phyloP scores from a whole-genome alignment of 2,797 vertebrate genomes.

The Paguma larvata region DNA sequence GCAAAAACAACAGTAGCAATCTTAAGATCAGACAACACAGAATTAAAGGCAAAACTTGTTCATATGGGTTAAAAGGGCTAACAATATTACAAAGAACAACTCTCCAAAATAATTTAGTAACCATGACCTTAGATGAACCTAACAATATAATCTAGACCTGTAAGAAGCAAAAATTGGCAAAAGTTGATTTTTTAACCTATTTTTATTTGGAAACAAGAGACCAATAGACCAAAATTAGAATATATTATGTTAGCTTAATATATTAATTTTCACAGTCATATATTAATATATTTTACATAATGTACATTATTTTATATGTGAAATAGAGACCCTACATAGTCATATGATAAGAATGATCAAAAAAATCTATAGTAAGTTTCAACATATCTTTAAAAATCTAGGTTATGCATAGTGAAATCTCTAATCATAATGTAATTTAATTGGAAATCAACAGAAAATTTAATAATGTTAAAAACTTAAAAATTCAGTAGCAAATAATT shows the following conservation, averaged over 20 bases:
- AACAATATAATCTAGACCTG: not conserved
- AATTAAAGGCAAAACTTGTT: not conserved
- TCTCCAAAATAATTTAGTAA: not conserved
- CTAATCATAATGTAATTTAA: not conserved
- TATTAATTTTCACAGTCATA: not conserved
- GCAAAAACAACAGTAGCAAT: not conserved
- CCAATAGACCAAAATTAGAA: not conserved
- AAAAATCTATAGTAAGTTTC: not conserved
- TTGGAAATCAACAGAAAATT: not conserved
- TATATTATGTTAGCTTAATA: not conserved
- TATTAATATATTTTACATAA: not conserved
- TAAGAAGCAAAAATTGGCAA: too few species aligned
- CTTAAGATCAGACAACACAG: not conserved
- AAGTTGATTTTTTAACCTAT: not conserved
- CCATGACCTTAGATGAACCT: not conserved
- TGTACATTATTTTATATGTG: not conserved
- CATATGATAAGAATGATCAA: not conserved
- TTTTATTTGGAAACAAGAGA: not conserved
- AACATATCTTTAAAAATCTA: not conserved
- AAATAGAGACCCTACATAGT: not conserved
- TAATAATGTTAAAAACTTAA: not conserved
- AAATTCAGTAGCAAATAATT: not conserved
- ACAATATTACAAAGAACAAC: not conserved
- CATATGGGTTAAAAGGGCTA: not conserved
- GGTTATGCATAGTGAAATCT: not conserved